phyloP scores from a whole-genome alignment of 2,113 vertebrate species.

The Gambusia affinis region DNA sequence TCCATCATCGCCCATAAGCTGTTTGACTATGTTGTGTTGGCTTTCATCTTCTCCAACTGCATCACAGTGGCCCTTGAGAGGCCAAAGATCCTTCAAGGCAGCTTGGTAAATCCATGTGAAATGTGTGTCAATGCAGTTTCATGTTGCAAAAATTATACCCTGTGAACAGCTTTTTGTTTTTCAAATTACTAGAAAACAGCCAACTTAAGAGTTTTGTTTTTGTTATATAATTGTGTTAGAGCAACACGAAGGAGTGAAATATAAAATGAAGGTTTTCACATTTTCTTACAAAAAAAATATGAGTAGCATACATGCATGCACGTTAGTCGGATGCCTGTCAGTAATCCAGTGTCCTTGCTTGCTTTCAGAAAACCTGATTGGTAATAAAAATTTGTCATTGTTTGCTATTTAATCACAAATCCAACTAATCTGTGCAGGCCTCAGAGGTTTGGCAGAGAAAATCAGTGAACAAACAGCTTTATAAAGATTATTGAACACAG shows the following conservation, averaged over 20 bases:
- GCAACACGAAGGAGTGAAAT: neutral
- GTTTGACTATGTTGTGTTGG: conserved; percentile 95
- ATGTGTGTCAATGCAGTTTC: neutral
- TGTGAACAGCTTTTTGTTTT: neutral
- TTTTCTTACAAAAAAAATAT: neutral
- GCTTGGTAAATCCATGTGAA: conserved; percentile 84
- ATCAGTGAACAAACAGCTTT: too few relatives aligned
- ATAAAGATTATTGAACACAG: too few relatives aligned
- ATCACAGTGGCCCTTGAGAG: conserved; percentile 98
- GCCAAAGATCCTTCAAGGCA: conserved; percentile 95
- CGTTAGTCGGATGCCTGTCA: neutral
- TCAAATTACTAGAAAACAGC: neutral
- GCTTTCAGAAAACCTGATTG: too few relatives aligned
- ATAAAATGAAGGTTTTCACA: too few relatives aligned
- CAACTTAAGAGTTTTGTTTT: neutral
- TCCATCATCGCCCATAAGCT: conserved; percentile 96
- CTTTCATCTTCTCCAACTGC: conserved; percentile 98
- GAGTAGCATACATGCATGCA: neutral
- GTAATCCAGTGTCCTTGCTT: neutral
- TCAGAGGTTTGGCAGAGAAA: too few relatives aligned
- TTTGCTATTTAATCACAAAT: too few relatives aligned
- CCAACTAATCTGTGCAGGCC: too few relatives aligned
- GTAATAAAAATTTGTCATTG: too few relatives aligned
- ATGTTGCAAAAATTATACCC: neutral
- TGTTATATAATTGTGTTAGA: neutral